phyloP scores from a whole-genome alignment of 2,113 vertebrate genomes.

The Scopus umbretta region DNA sequence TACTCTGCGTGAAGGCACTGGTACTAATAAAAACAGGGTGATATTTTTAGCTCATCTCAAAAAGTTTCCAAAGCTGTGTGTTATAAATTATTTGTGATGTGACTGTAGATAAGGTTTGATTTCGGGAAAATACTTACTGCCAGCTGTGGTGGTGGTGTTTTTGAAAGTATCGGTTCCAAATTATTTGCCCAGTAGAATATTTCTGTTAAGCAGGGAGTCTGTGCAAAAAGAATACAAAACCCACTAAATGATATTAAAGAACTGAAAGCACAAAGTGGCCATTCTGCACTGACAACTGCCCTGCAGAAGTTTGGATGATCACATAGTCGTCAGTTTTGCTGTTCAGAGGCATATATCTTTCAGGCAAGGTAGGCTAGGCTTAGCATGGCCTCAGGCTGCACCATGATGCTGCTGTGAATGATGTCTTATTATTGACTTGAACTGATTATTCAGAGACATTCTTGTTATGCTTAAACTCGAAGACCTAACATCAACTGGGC shows the following conservation, averaged over 20 bases:
- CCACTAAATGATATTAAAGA: neutral
- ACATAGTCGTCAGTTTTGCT: conserved; percentile 17
- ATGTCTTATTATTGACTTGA: conserved; percentile 31
- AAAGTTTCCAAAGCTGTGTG: neutral
- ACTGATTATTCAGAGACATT: conserved; percentile 5
- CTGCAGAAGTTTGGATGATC: conserved; percentile 9
- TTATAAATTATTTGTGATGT: neutral
- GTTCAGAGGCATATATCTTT: conserved; percentile 3
- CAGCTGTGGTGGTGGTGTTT: neutral
- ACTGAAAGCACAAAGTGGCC: neutral
- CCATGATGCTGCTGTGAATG: neutral
- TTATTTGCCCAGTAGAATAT: neutral
- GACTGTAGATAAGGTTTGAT: neutral
- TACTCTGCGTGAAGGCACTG: neutral
- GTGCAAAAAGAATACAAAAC: neutral
- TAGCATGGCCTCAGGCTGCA: neutral
- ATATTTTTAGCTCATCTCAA: neutral
- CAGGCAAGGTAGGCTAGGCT: neutral
- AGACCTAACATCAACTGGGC: neutral
- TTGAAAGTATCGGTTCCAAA: neutral
- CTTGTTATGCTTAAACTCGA: neutral
- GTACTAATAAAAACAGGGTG: neutral
- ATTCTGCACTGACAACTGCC: neutral
- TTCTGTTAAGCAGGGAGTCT: neutral
- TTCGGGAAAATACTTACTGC: neutral